Percentiles rank a stretch among this genome's conserved stretches.
Evolutionary conservation across 2,888 invertebrate species (phyloP).

Genomic region (Himalopsyche tibetana): DNA sequence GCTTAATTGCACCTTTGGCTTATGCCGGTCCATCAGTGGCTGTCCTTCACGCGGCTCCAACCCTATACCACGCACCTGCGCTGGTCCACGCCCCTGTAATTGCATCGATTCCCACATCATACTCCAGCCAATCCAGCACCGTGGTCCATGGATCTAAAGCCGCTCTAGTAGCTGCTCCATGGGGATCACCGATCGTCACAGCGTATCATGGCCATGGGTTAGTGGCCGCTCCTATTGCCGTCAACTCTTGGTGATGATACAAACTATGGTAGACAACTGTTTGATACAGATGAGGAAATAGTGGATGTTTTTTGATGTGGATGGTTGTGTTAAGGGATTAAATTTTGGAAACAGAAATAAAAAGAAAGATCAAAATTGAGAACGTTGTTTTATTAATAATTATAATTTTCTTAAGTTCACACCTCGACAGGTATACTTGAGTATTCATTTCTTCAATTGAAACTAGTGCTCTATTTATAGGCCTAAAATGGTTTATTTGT

Average conservation of each 20-base stretch:
- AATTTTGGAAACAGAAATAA: neutral
- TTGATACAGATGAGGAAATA: neutral
- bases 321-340: neutral
- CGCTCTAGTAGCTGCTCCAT: conserved; percentile 53
- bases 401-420: no score
- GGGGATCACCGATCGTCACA: conserved; percentile 31
- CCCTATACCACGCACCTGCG: conserved; percentile 54
- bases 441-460: no score
- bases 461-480: no score
- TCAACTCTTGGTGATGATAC: conserved; percentile 53
- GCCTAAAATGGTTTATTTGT: no score
- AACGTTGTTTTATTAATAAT: neutral
- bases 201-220: conserved; percentile 51
- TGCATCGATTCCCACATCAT: conserved; percentile 63
- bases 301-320: neutral
- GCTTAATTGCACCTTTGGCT: conserved; percentile 60
- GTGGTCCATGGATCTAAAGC: conserved; percentile 63
- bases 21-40: conserved; percentile 61
- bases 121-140: conserved; percentile 65
- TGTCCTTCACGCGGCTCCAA: conserved; percentile 58
- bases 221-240: conserved; percentile 52
- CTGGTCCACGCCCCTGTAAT: conserved; percentile 60
- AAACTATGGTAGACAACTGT: neutral
- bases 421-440: no score
- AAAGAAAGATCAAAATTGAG: neutral